Evolutionary conservation across 2,888 invertebrate genomes (phyloP).

Genomic region (Hypselothyrea guttata): DNA sequence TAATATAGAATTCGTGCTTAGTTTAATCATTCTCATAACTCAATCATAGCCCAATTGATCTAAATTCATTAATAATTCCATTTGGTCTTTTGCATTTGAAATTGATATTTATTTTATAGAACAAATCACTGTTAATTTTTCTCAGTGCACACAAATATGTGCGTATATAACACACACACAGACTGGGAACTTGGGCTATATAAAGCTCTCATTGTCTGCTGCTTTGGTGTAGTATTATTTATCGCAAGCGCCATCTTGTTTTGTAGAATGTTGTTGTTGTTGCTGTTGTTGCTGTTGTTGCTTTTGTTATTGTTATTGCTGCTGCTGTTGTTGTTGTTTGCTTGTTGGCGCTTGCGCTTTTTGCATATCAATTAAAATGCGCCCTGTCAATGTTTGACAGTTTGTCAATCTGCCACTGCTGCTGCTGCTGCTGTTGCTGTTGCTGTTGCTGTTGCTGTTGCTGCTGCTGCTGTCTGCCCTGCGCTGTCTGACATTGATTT

Average conservation of each 20-base stretch:
- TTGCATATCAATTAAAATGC: conserved; percentile 77
- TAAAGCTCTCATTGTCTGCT: conserved; percentile 33
- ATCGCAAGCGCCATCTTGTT: conserved; percentile 72
- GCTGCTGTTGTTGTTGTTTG: conserved; percentile 33
- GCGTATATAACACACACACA: conserved; percentile 4
- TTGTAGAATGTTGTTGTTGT: conserved; percentile 16
- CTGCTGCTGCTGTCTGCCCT: background rate
- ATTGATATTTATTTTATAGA: no score
- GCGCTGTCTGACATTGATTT: conserved; percentile 59
- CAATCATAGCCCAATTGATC: no score
- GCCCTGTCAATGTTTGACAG: conserved; percentile 75
- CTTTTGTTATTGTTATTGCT: no score
- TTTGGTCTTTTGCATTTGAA: no score
- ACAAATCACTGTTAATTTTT: no score
- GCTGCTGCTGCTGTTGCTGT: no score
- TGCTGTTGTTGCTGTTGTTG: no score
- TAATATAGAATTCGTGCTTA: no score
- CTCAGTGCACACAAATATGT: conserved; percentile 8
- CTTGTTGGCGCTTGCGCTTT: conserved; percentile 76
- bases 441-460: no score
- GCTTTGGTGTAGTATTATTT: conserved; percentile 58
- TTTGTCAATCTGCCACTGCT: conserved; percentile 59
- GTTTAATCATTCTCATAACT: no score
- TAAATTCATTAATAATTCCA: no score
- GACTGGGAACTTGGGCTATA: conserved; percentile 4